Conservation (phyloP, 2,888 invertebrate genomes). For the Eugnorisma glareosa region DNA sequence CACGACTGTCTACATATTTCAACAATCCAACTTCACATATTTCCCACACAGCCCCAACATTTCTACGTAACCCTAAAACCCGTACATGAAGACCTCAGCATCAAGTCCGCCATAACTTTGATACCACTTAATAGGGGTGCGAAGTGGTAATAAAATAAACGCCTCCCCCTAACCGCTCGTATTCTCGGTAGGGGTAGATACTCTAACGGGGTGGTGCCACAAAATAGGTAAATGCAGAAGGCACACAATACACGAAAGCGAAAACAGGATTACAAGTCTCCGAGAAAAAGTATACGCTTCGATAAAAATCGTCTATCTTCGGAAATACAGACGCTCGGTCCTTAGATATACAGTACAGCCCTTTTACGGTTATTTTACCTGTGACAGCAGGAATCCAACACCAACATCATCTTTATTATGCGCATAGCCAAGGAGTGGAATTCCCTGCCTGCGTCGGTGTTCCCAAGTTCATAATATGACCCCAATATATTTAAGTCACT, state of each 20-base stretch:
- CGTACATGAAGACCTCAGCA: constrained; percentile 50
- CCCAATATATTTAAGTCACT: too few species aligned
- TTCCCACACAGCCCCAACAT: neutral
- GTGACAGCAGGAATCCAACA: neutral
- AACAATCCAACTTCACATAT: neutral
- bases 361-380: neutral
- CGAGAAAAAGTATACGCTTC: neutral
- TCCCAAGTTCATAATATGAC: too few species aligned
- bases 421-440: too few species aligned
- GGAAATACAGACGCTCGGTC: neutral
- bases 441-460: too few species aligned
- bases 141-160: constrained; percentile 66
- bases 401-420: too few species aligned
- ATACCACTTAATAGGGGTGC: constrained; percentile 64
- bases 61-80: constrained; percentile 14
- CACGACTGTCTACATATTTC: neutral
- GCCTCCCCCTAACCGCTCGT: constrained; percentile 26
- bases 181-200: constrained; percentile 19
- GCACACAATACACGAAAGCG: rapidly evolving
- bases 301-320: neutral
- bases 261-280: neutral
- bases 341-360: neutral
- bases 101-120: constrained; percentile 55
- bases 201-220: constrained; percentile 25
- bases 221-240: constrained; percentile 1